These are phyloP conservation scores for Galaxea fascicularis DNA, from an alignment of 92 coral and sea anemone species.

Conservation along the genomic window DNA sequence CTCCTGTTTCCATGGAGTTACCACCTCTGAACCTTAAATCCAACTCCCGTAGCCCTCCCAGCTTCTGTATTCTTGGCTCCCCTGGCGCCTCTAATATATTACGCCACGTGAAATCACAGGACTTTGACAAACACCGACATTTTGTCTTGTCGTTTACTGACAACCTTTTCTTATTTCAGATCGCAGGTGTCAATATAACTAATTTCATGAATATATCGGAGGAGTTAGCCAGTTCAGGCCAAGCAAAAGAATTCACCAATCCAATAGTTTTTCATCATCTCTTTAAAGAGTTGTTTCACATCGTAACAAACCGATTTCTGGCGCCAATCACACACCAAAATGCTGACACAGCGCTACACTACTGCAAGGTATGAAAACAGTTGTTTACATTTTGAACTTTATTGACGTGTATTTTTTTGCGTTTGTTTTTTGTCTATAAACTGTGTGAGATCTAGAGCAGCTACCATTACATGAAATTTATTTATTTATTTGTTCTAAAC, in stretches of 20 bases:
- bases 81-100: too few relatives aligned
- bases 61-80: too few relatives aligned
- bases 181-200: conserved; percentile 10
- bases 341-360: conserved; percentile 23
- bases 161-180: background rate
- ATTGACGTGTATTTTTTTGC: background rate
- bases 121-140: too few relatives aligned
- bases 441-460: background rate
- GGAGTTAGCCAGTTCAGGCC: conserved; percentile 1
- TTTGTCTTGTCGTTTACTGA: too few relatives aligned
- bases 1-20: too few relatives aligned
- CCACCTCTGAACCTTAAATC: too few relatives aligned
- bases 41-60: too few relatives aligned
- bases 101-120: too few relatives aligned
- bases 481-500: background rate
- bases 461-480: background rate
- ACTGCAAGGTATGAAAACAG: conserved; percentile 10
- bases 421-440: background rate
- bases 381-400: background rate
- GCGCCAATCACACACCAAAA: conserved; percentile 32
- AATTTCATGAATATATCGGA: conserved; percentile 14
- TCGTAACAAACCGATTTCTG: background rate
- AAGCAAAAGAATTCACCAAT: conserved; percentile 6
- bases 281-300: conserved; percentile 5
- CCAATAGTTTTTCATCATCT: conserved; percentile 12